Conservation (phyloP, 1,140 invertebrate species). For the Orchestia grillus region DNA sequence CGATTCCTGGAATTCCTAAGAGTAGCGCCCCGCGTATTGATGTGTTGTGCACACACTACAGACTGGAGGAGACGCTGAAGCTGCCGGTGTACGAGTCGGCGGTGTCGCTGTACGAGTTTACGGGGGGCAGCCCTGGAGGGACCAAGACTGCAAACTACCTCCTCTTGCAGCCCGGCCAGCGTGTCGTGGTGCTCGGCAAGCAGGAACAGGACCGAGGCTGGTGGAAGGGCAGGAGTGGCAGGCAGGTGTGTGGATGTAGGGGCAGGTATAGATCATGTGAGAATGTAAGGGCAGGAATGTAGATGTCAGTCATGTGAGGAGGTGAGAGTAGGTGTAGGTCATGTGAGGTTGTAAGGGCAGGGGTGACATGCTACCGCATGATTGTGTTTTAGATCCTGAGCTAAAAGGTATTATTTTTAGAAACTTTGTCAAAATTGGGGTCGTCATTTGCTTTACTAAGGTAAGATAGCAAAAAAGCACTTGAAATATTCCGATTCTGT, state of each 20-base stretch:
- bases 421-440: too few relatives aligned
- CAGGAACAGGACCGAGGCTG: conserved; percentile 65
- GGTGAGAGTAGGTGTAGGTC: not conserved
- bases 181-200: conserved; percentile 62
- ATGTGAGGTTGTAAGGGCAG: not conserved
- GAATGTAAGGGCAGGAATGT: not conserved
- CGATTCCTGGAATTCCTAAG: too few relatives aligned
- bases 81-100: conserved; percentile 64
- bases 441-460: too few relatives aligned
- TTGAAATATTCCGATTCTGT: too few relatives aligned
- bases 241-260: conserved; percentile 39
- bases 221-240: conserved; percentile 67
- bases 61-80: conserved; percentile 59
- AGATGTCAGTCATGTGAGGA: not conserved
- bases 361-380: too few relatives aligned
- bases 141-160: conserved; percentile 57
- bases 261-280: not conserved
- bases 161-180: conserved; percentile 57
- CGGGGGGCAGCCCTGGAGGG: conserved; percentile 34
- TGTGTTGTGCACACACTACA: not conserved
- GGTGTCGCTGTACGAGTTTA: conserved; percentile 59
- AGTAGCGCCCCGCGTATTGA: not conserved
- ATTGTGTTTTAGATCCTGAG: too few relatives aligned
- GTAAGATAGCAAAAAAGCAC: too few relatives aligned
- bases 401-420: too few relatives aligned